These are phyloP conservation scores for Melanerpes formicivorus DNA, from an alignment of 2,113 vertebrate genomes.

Conservation along the genomic window DNA sequence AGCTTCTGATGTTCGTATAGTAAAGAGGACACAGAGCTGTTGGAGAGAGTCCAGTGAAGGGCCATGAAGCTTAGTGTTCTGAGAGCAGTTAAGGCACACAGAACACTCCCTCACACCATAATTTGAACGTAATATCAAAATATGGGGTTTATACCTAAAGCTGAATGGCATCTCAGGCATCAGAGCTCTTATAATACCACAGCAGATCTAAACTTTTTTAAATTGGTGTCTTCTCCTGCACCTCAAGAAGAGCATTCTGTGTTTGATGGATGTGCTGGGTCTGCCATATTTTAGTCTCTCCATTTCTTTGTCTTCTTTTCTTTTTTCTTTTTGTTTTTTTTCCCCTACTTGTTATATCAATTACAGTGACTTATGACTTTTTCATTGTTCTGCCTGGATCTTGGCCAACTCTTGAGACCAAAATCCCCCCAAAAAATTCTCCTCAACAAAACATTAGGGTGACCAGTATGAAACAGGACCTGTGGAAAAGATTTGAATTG, in stretches of 20 bases:
- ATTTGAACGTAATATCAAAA: not conserved
- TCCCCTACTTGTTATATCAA: slow-evolving; percentile 41
- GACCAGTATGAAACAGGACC: slow-evolving; percentile 68
- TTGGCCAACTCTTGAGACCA: slow-evolving; percentile 65
- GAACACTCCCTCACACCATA: not conserved
- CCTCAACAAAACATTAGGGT: slow-evolving; percentile 42
- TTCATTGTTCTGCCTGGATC: slow-evolving; percentile 77
- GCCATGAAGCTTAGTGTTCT: not conserved
- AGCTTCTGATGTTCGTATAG: no score
- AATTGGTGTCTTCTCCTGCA: not conserved
- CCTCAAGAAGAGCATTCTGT: not conserved
- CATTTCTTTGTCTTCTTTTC: slow-evolving; percentile 37
- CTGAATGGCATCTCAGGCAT: not conserved
- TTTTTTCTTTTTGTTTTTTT: not conserved
- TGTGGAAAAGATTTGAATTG: slow-evolving; percentile 67
- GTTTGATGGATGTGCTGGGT: slow-evolving; percentile 45
- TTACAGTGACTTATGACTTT: slow-evolving; percentile 67
- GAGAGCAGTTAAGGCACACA: not conserved
- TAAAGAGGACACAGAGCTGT: no score
- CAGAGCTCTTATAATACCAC: not conserved
- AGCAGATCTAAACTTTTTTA: not conserved
- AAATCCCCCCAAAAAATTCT: slow-evolving; percentile 25
- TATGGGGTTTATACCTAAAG: rapidly evolving
- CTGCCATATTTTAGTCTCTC: slow-evolving; percentile 51
- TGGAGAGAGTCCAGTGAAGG: no score